Base-by-base conservation (phyloP, 2,113 vertebrate genomes). In the Neomonachus schauinslandi region DNA sequence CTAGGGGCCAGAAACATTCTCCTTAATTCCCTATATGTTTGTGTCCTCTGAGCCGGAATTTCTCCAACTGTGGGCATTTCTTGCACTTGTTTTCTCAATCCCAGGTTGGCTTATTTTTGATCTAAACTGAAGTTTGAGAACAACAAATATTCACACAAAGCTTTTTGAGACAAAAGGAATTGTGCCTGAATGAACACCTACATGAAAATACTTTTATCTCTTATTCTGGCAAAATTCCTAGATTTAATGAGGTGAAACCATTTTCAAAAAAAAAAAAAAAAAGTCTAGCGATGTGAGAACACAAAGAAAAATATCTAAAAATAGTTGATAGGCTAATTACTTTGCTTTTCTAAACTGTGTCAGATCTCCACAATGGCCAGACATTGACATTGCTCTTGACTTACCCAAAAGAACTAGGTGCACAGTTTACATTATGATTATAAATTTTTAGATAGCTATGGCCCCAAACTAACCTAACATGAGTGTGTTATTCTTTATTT, bases 161-260 rank as follows among this genome's bases (percentile, higher is more conserved):
- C 61, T 71, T 85, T 81, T 11, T 63, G 90, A 94, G 51, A 85
- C 77, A 79, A 92, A 96, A 92, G 55, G 90, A 84, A 89, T 79
- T 88, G 21, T 8, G 6, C 53, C 69, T 95, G 72, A 97, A 77
- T 83, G 67, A 97, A 93, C 46, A 86, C 9, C 77, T 77, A 49
- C 22, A 3, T 88, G 84, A 91, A 94, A 67, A 91, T 84, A 42
- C 63, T 84, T 88, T 93, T 77, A 65, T 88, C 89, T 72, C 11
- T 51, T 19, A 93, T 79, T 46, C 53, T 97, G 71, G 72, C 69
- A 96, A 94, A 96, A 92, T 74, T 97, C 39, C 71, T 76, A 57
- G 65, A 55, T 74, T 92, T 96, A 97, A 95, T 74, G 24, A 92
- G 53, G 72, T 65, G 11, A 92, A 94, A 61, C 24, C 26, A 28